Percentiles rank a stretch among this genome's conserved stretches.
phyloP scores from a whole-genome alignment of 2,888 invertebrate species.

The Drosophila colorata region DNA sequence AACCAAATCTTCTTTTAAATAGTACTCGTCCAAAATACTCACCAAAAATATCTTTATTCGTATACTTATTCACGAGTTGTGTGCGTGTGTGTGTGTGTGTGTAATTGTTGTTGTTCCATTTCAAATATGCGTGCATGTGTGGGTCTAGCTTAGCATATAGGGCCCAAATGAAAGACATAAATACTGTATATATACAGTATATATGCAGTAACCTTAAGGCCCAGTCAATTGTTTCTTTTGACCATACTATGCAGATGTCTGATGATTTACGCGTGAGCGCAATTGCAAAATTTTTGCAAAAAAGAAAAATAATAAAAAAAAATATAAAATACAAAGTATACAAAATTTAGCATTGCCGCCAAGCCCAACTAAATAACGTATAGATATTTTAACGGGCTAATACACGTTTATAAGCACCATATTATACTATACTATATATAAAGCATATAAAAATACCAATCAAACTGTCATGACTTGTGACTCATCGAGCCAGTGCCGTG shows the following conservation, averaged over 20 bases:
- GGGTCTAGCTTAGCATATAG: neutral
- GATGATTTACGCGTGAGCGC: constrained; percentile 78
- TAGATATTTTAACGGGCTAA: constrained; percentile 17
- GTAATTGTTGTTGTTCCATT: constrained; percentile 4
- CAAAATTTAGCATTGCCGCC: constrained; percentile 64
- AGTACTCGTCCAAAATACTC: constrained; percentile 1
- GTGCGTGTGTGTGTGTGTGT: neutral
- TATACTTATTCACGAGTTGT: neutral
- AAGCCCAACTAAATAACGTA: constrained; percentile 9
- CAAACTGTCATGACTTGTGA: constrained; percentile 44
- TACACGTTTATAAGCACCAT: constrained; percentile 18
- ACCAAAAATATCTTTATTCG: neutral
- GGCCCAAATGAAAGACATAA: neutral
- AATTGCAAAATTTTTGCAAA: constrained; percentile 59
- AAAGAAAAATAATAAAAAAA: constrained; percentile 4
- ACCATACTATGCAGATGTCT: constrained; percentile 85
- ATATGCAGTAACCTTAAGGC: constrained; percentile 1
- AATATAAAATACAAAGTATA: constrained; percentile 8
- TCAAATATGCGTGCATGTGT: neutral
- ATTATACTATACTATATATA: constrained; percentile 14
- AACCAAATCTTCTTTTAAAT: constrained; percentile 1
- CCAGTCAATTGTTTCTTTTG: constrained; percentile 79
- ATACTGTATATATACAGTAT: neutral
- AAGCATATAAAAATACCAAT: constrained; percentile 31
- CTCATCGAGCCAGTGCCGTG: constrained; percentile 38